Evolutionary conservation across 2,113 vertebrate species (phyloP), one percentile per base, ranked within the genome.

Genomic region (Crypturellus undulatus): DNA sequence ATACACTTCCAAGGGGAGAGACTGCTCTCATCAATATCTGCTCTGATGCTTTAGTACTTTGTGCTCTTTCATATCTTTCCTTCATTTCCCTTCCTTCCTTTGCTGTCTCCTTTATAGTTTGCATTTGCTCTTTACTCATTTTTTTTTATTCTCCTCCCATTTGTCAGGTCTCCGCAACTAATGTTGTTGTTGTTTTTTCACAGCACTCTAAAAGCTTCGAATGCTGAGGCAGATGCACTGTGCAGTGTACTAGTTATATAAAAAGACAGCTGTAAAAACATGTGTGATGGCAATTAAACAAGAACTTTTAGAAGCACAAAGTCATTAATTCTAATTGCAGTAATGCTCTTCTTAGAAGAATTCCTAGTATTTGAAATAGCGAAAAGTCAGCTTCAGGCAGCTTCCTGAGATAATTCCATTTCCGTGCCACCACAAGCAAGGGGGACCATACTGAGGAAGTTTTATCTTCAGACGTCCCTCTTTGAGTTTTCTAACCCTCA

Each of bases 191-290:
- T 69, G 71, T 80, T 91, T 90, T 84, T 84, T 86, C 71, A 86
- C 68, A 89, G 64, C 10, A 2, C 79, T 90, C 88, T 90, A 45
- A 76, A 94, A 87, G 47, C 45, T 94, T 72, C 59, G 89, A 94
- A 42, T 73, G 73, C 79, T 15, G 79, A 81, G 84, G 91, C 72
- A 78, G 76, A 87, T 76, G 75, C 86, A 96, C 17, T 17, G 65
- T 67, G 65, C 70, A 94, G 76, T 47, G 84, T 92, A 84, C 60
- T 84, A 67, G 65, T 87, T 95, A 92, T 80, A 88, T 79, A 94
- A 95, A 97, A 95, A 91, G 84, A 83, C 96, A 97, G 96, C 97
- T 97, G 96, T 96, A 94, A 96, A 98, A 98, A 96, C 90, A 97
- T 68, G 93, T 95, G 87, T 25, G 42, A 92, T 1, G 0, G 92